phyloP scores from a whole-genome alignment of 2,888 invertebrate species.

The Epicampocera succincta region DNA sequence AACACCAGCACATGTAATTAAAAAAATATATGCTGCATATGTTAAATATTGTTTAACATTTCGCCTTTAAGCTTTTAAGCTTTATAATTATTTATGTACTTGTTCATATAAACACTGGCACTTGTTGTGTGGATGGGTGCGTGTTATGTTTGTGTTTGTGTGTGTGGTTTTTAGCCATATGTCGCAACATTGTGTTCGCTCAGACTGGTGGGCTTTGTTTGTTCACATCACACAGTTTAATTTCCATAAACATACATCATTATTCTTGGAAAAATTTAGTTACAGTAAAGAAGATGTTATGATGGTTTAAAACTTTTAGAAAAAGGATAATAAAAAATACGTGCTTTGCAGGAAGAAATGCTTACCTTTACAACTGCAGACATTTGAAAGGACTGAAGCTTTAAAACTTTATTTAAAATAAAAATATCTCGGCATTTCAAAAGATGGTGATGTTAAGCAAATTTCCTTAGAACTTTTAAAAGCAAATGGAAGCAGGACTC shows the following conservation, averaged over 20 bases:
- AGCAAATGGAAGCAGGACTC: too few relatives aligned
- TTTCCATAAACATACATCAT: conserved; percentile 12
- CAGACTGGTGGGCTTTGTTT: conserved; percentile 6
- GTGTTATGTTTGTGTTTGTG: not conserved
- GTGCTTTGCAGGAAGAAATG: too few relatives aligned
- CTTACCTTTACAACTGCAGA: too few relatives aligned
- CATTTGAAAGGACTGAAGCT: too few relatives aligned
- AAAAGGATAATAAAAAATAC: too few relatives aligned
- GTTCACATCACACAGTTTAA: conserved; percentile 8
- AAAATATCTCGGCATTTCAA: too few relatives aligned
- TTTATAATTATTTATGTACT: conserved; percentile 3
- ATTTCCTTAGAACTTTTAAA: too few relatives aligned
- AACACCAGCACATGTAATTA: too few relatives aligned
- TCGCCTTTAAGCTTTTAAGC: conserved; percentile 1
- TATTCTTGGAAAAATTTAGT: not conserved
- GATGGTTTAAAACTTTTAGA: too few relatives aligned
- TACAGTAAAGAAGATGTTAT: not conserved
- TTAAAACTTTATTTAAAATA: too few relatives aligned
- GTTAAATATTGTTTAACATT: conserved; percentile 8
- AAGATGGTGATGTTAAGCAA: too few relatives aligned
- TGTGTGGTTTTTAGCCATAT: not conserved
- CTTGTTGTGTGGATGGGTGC: too few relatives aligned
- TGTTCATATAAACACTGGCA: conserved; percentile 6
- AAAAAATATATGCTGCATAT: not conserved
- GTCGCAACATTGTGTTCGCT: not conserved